Evolutionary conservation across 2,888 invertebrate genomes (phyloP), one percentile per base, ranked within the genome.

Genomic region (Syrista parreyssii): DNA sequence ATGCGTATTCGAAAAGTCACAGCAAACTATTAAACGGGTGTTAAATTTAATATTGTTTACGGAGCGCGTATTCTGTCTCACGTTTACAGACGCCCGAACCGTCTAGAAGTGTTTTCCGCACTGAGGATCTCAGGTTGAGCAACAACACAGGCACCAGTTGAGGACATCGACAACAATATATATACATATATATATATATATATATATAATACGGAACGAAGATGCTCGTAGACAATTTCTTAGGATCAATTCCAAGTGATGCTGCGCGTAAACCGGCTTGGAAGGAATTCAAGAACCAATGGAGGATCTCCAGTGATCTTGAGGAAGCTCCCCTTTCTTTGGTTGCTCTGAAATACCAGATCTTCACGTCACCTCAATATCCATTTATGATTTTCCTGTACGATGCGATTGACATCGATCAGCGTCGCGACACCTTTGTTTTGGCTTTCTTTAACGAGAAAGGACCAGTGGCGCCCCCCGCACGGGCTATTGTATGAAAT

Each of bases 31-130:
- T 55, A 11, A 34, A 32, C 68, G 75, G 15, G 4, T 68, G 68
- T 75, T 31, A 69, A 30, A 68, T 68, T 11, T 75, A 75, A 75
- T 72, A 68, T 68, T 55, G 72, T 78, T 34, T 75, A 68, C 72
- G 33, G 12, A 34, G 75, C 32, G 55, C 33, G 55, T 73, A 76
- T 73, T 32, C 68, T 76, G 72, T 72, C 76, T 68, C 68, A 32
- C 55, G 40, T 12, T 72, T 72, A 23, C 72, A 31, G 75, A 82
- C 85, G 81, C 79, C 88, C 88, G 89, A 85, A 82, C 88, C 83
- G 88, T 82, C 80, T 84, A 88, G 89, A 87, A 84, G 89, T 88
- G 83, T 87, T 86, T 86, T 86, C 85, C 81, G 85, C 82, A 89
- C 89, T 89, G 89, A 86, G 79, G 79, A 78, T 80, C 79, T 82